Percentiles rank a stretch among this genome's conserved stretches.
Evolutionary conservation across 2,113 vertebrate species (phyloP).

Genomic region (Marcusenius ussheri): DNA sequence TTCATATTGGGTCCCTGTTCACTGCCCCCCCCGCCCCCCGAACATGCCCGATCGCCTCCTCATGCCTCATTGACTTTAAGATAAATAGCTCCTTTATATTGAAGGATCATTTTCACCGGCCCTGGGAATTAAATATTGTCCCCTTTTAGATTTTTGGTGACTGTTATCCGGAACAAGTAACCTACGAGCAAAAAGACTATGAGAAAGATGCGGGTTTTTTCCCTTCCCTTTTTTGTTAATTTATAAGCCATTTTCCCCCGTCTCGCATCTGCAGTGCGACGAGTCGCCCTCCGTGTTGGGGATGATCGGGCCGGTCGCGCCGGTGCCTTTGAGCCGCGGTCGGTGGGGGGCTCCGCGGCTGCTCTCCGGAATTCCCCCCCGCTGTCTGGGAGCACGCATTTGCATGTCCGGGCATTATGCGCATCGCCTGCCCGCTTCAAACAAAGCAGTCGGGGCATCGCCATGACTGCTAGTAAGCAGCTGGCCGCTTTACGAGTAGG

Average conservation of each 20-base stretch:
- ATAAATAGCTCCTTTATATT: background rate
- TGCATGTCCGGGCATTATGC: slow-evolving; percentile 40
- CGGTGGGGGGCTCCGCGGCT: slow-evolving; percentile 67
- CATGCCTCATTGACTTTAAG: background rate
- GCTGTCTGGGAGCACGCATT: slow-evolving; percentile 69
- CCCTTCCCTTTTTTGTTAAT: background rate
- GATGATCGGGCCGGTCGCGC: background rate
- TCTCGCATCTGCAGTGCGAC: background rate
- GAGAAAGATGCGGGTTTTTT: background rate
- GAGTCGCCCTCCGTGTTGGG: background rate
- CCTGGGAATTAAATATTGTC: background rate
- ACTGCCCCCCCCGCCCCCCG: background rate
- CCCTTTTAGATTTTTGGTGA: background rate
- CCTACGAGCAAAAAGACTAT: background rate
- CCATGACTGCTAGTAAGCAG: background rate
- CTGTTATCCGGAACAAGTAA: background rate
- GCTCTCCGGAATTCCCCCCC: slow-evolving; percentile 77
- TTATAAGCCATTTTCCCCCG: background rate
- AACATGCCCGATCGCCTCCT: background rate
- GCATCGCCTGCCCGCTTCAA: background rate
- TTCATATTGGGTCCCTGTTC: background rate
- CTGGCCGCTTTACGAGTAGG: background rate
- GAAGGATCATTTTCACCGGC: background rate
- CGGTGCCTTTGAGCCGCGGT: slow-evolving; percentile 52
- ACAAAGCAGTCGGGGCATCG: background rate